phyloP scores from a whole-genome alignment of 2,888 invertebrate genomes.

The Micropterix aruncella region DNA sequence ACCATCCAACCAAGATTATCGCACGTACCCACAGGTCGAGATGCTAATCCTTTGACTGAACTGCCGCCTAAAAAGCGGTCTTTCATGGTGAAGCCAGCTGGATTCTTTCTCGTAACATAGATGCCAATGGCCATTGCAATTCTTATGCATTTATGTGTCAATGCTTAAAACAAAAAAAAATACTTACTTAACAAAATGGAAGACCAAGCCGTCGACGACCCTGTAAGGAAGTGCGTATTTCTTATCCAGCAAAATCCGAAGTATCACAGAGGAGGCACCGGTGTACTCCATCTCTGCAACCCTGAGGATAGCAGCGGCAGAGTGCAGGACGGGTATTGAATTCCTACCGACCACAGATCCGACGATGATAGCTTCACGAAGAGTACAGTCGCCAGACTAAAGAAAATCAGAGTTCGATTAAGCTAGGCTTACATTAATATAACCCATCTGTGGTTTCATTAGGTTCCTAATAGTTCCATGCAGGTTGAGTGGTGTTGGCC shows the following conservation, averaged over 20 bases:
- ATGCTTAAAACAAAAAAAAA: conserved; percentile 1
- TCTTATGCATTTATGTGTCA: too few relatives aligned
- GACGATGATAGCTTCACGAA: conserved; percentile 91
- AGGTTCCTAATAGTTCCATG: too few relatives aligned
- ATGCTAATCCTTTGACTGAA: too few relatives aligned
- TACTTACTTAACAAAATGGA: conserved; percentile 78
- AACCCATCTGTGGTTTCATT: too few relatives aligned
- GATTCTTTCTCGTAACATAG: conserved; percentile 2
- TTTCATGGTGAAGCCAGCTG: conserved; percentile 2
- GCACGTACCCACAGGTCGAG: too few relatives aligned
- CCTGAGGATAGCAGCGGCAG: conserved; percentile 87
- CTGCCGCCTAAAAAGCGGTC: too few relatives aligned
- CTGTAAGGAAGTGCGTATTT: conserved; percentile 94
- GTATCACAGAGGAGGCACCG: conserved; percentile 90
- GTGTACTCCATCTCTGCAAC: conserved; percentile 97
- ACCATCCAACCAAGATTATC: too few relatives aligned
- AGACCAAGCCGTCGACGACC: conserved; percentile 88
- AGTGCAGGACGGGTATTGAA: conserved; percentile 89
- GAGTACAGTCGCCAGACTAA: conserved; percentile 81
- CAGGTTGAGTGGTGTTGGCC: too few relatives aligned
- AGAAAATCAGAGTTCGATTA: too few relatives aligned
- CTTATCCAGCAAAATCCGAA: conserved; percentile 89
- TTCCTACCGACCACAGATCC: conserved; percentile 83
- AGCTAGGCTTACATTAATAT: too few relatives aligned
- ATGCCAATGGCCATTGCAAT: conserved; percentile 1